Evolutionary conservation across 2,888 invertebrate species (phyloP).

Genomic region (Frankliniella intonsa): DNA sequence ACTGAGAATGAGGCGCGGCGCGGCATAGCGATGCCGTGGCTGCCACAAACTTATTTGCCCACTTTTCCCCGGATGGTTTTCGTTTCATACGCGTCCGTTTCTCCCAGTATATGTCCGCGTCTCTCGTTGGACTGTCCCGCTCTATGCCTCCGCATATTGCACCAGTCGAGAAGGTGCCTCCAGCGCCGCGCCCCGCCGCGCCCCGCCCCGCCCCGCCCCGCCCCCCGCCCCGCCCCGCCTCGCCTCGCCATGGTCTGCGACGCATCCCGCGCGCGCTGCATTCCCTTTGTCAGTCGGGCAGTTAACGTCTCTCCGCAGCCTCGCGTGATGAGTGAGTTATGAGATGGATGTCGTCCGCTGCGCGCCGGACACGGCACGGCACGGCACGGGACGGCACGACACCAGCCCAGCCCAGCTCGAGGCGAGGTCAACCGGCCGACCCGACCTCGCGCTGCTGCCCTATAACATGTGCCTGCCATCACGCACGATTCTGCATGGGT

Average conservation of each 20-base stretch:
- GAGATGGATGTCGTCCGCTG: background rate
- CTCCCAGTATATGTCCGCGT: too few relatives aligned
- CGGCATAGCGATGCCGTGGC: too few relatives aligned
- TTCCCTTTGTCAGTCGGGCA: background rate
- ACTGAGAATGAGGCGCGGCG: too few relatives aligned
- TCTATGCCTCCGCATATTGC: background rate
- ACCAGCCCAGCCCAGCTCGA: too few relatives aligned
- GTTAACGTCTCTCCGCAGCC: conserved; percentile 3
- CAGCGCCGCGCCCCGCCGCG: background rate
- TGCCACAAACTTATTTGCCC: too few relatives aligned
- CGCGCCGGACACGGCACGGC: background rate
- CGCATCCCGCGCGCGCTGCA: background rate
- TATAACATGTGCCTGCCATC: too few relatives aligned
- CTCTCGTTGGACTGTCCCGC: background rate
- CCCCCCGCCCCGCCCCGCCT: background rate
- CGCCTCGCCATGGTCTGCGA: background rate
- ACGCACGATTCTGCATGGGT: too few relatives aligned
- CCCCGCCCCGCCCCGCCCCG: background rate
- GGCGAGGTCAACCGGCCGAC: too few relatives aligned
- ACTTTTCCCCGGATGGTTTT: too few relatives aligned
- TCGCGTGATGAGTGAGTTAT: conserved; percentile 25
- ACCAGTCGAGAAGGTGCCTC: background rate
- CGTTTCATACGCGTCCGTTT: too few relatives aligned
- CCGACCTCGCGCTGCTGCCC: too few relatives aligned
- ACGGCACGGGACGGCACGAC: too few relatives aligned